Percentiles rank a stretch among this genome's conserved stretches.
Evolutionary conservation across 1,140 invertebrate species (phyloP).

Genomic region (Pseudomyrmex concolor): DNA sequence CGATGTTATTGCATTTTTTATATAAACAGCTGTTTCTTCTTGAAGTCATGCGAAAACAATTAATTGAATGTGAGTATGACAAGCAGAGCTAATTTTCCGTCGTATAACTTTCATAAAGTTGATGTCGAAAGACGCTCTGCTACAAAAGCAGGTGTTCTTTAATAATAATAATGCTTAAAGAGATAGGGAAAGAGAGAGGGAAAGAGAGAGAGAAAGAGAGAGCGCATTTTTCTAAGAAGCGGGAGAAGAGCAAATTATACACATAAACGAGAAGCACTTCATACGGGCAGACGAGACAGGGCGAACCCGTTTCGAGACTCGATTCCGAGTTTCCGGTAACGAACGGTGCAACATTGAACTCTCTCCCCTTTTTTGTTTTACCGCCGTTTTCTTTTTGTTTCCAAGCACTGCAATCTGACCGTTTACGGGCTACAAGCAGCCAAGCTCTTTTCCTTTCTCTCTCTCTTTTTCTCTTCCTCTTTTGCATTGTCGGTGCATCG

Average conservation of each 20-base stretch:
- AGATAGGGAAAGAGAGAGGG: too few species aligned
- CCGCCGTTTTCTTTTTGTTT: conserved; percentile 33
- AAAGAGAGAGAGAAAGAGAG: background rate
- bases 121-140: background rate
- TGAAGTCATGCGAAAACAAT: conserved; percentile 24
- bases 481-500: conserved; percentile 33
- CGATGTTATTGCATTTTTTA: background rate
- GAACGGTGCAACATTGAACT: conserved; percentile 41
- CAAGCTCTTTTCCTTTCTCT: background rate
- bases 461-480: background rate
- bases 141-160: conserved; percentile 28
- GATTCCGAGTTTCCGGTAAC: conserved; percentile 47
- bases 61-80: background rate
- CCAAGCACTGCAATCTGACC: conserved; percentile 45
- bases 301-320: conserved; percentile 57
- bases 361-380: conserved; percentile 6
- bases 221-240: conserved; percentile 22
- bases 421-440: conserved; percentile 56
- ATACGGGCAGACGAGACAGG: conserved; percentile 22
- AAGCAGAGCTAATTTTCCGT: conserved; percentile 25
- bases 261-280: conserved; percentile 48
- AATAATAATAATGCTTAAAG: conserved; percentile 49
- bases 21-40: background rate
- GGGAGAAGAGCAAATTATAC: conserved; percentile 48
- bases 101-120: conserved; percentile 14